Evolutionary conservation across 2,113 vertebrate genomes (phyloP).

Genomic region (Sminthopsis crassicaudata): DNA sequence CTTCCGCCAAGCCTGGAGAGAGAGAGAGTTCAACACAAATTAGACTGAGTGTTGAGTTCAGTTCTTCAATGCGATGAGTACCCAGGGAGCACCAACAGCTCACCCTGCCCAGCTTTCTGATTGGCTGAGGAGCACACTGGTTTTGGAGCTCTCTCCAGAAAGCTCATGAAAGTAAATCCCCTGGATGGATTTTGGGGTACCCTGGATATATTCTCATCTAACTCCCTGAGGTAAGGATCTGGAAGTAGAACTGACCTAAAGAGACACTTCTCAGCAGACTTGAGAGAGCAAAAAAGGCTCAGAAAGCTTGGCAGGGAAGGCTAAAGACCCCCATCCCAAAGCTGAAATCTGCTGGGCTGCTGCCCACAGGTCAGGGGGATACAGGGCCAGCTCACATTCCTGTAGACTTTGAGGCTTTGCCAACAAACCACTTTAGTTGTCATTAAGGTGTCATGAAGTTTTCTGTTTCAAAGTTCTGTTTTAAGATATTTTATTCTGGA

Average conservation of each 20-base stretch:
- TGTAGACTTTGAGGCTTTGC: background rate
- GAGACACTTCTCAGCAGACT: background rate
- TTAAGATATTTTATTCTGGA: background rate
- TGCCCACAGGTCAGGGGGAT: background rate
- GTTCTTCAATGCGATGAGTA: background rate
- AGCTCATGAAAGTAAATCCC: background rate
- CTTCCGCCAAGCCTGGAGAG: slow-evolving; percentile 93
- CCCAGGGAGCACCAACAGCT: background rate
- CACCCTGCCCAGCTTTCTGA: background rate
- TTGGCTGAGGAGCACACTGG: background rate
- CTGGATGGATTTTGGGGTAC: background rate
- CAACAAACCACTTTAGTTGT: background rate
- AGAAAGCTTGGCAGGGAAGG: background rate
- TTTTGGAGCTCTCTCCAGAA: background rate
- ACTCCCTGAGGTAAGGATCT: background rate
- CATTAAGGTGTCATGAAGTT: background rate
- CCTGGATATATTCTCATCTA: background rate
- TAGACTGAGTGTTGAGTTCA: background rate
- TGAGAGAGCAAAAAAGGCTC: background rate
- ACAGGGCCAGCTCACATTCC: background rate
- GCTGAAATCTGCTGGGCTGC: background rate
- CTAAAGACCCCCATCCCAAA: background rate
- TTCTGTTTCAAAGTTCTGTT: background rate
- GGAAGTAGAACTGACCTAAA: background rate
- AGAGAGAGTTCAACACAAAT: background rate